phyloP scores from a whole-genome alignment of 1,140 invertebrate species.

The Drosophila equinoxialis region DNA sequence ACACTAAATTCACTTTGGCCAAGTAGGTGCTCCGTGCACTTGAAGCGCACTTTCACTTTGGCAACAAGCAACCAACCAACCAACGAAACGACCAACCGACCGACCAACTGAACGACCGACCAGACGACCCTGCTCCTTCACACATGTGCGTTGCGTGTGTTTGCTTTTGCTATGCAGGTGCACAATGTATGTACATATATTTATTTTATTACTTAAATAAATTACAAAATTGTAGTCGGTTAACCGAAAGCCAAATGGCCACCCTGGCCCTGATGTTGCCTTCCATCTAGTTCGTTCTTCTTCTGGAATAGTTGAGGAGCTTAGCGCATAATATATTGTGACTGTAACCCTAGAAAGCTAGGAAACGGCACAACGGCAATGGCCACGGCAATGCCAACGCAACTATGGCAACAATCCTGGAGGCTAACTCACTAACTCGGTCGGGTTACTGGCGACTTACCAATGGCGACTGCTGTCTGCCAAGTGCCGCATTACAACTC shows the following conservation, averaged over 20 bases:
- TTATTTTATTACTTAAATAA: conserved; percentile 82
- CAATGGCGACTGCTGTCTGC: conserved; percentile 12
- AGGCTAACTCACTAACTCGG: neutral
- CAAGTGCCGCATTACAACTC: conserved; percentile 20
- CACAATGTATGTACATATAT: conserved; percentile 59
- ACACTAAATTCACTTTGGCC: conserved; percentile 81
- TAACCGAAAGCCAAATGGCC: conserved; percentile 75
- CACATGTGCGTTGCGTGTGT: conserved; percentile 20
- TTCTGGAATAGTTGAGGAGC: conserved; percentile 55
- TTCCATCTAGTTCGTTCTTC: neutral
- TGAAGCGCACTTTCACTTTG: conserved; percentile 74
- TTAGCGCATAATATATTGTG: conserved; percentile 75
- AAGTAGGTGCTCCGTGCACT: conserved; percentile 76
- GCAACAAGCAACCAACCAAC: conserved; percentile 44
- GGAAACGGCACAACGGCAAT: conserved; percentile 26
- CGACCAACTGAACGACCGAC: neutral
- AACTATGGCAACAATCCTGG: conserved; percentile 32
- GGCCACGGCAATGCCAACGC: conserved; percentile 42
- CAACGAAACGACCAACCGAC: neutral
- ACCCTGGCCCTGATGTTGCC: conserved; percentile 21
- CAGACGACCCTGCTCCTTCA: neutral
- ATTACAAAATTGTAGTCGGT: conserved; percentile 80
- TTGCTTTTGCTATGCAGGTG: conserved; percentile 36
- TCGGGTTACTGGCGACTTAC: neutral
- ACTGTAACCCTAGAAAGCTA: conserved; percentile 24